Percentiles rank a stretch among this genome's conserved stretches.
phyloP scores from a whole-genome alignment of 2,888 invertebrate genomes.

The Caenorhabditis sp. region DNA sequence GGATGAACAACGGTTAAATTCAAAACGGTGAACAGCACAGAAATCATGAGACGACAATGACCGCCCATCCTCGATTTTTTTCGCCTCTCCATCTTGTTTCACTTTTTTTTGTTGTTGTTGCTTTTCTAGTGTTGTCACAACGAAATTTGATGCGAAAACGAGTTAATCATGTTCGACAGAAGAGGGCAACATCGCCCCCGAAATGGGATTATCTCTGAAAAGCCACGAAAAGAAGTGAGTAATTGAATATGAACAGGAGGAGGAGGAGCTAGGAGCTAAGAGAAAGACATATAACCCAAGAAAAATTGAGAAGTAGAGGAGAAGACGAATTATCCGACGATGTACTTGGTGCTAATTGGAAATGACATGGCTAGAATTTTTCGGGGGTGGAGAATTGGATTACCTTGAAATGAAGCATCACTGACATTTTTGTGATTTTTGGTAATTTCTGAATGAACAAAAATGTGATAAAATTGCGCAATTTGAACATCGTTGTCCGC shows the following conservation, averaged over 20 bases:
- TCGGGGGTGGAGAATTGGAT: no score
- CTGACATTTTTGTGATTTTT: no score
- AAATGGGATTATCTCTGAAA: background rate
- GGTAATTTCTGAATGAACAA: no score
- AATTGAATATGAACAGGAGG: background rate
- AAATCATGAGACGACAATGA: conserved; percentile 1
- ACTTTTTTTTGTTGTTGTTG: no score
- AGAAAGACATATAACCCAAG: background rate
- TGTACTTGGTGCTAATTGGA: no score
- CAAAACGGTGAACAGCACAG: conserved; percentile 18
- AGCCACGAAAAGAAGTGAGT: background rate
- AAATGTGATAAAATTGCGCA: no score
- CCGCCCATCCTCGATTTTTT: background rate
- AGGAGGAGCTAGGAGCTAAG: no score
- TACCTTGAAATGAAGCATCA: no score
- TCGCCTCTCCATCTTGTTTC: background rate
- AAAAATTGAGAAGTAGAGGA: conserved; percentile 8
- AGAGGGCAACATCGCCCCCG: background rate
- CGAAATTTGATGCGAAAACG: background rate
- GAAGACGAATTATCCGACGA: conserved; percentile 10
- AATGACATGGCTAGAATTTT: no score
- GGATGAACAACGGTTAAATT: conserved; percentile 30
- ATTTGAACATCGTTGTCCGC: no score
- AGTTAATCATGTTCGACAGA: conserved; percentile 1
- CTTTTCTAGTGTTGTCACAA: background rate